A percentile compares a stretch with the other conserved stretches of the same genome.
These are phyloP conservation scores for Parnassius mnemosyne DNA, from an alignment of 2,888 invertebrate genomes.

Conservation along the genomic window DNA sequence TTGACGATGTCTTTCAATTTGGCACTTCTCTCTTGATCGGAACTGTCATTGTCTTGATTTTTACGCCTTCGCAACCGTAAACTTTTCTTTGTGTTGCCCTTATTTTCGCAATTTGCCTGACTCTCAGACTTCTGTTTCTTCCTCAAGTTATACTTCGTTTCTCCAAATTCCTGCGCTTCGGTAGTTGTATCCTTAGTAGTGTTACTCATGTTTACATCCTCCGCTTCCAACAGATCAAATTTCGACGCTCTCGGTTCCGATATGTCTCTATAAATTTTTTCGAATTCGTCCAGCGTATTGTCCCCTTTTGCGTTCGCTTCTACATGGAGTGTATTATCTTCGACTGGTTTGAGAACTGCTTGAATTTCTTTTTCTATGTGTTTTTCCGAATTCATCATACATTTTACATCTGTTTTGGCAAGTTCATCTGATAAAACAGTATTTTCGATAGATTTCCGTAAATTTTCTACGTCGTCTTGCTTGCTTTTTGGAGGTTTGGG, in stretches of 20 bases:
- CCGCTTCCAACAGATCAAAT: conserved; percentile 56
- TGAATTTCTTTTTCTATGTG: conserved; percentile 8
- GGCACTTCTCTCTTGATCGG: conserved; percentile 35
- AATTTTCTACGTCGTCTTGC: conserved; percentile 32
- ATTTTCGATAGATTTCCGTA: conserved; percentile 43
- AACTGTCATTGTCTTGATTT: conserved; percentile 39
- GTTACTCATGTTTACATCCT: conserved; percentile 35
- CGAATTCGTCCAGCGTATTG: conserved; percentile 64
- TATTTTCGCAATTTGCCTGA: conserved; percentile 43
- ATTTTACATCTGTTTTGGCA: conserved; percentile 33
- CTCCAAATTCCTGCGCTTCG: conserved; percentile 28
- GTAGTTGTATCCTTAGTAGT: conserved; percentile 6
- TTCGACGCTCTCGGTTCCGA: conserved; percentile 58
- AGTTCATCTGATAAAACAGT: conserved; percentile 39
- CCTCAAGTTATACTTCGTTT: conserved; percentile 57
- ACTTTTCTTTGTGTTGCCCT: conserved; percentile 39
- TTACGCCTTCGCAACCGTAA: conserved; percentile 55
- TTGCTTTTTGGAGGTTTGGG: conserved; percentile 28
- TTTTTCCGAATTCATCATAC: conserved; percentile 20
- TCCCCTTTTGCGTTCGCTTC: conserved; percentile 34
- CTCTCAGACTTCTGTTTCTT: conserved; percentile 37
- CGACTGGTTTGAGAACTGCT: conserved; percentile 1
- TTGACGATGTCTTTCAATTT: conserved; percentile 65
- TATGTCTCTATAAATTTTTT: conserved; percentile 63
- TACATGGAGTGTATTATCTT: conserved; percentile 16